phyloP scores from a whole-genome alignment of 2,113 vertebrate genomes.

The Saguinus midas region DNA sequence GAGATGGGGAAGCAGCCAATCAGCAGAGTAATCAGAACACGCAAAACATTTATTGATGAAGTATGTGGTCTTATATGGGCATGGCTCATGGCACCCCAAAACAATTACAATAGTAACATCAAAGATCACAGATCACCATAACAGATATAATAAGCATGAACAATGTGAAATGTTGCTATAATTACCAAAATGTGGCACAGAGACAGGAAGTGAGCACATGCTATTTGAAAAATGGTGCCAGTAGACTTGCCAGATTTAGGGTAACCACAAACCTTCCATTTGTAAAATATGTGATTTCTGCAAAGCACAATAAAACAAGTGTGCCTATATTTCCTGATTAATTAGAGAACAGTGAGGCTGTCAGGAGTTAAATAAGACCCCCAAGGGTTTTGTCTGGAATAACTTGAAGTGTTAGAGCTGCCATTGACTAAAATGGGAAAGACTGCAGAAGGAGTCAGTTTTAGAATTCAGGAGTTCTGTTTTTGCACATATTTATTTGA shows the following conservation, averaged over 20 bases:
- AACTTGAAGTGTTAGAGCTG: background rate
- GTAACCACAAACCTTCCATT: background rate
- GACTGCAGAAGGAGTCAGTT: background rate
- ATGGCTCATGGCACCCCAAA: background rate
- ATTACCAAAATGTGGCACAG: background rate
- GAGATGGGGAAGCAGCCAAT: background rate
- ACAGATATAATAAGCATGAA: background rate
- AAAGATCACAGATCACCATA: background rate
- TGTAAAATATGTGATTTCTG: background rate
- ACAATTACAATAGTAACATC: background rate
- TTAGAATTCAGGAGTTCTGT: background rate
- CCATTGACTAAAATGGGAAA: background rate
- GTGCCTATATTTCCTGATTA: background rate
- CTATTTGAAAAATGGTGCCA: background rate
- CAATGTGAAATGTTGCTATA: background rate
- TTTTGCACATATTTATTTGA: background rate
- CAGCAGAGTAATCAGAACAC: background rate
- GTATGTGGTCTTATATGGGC: background rate
- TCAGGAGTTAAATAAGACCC: background rate
- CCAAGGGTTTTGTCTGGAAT: background rate
- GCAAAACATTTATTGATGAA: background rate
- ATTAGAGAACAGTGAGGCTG: background rate
- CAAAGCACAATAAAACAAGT: background rate
- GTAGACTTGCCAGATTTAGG: background rate
- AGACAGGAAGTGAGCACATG: background rate